phyloP scores from a whole-genome alignment of 2,113 vertebrate genomes.

The Scolopax mira region DNA sequence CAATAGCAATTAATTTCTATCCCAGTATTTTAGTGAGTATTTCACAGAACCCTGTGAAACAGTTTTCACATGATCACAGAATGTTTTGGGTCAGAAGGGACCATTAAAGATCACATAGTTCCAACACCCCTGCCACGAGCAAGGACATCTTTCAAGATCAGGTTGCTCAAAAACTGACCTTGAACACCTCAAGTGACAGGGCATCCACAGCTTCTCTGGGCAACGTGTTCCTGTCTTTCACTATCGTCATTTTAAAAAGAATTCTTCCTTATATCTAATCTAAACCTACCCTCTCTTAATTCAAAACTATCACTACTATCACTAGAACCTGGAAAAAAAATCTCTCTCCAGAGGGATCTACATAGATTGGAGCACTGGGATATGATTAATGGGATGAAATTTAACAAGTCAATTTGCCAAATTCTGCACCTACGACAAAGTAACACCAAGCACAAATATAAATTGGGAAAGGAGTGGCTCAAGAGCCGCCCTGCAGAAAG shows the following conservation, averaged over 20 bases:
- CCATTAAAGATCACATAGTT: neutral
- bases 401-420: neutral
- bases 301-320: neutral
- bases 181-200: neutral
- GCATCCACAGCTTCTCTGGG: neutral
- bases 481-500: neutral
- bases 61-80: neutral
- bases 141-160: neutral
- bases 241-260: neutral
- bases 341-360: neutral
- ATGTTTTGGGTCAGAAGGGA: neutral
- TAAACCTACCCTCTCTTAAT: neutral
- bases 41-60: neutral
- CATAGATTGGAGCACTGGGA: neutral
- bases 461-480: neutral
- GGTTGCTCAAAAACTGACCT: neutral
- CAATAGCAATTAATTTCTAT: neutral
- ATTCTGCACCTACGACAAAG: neutral
- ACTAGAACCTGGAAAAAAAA: neutral
- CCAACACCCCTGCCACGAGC: neutral
- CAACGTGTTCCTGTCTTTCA: neutral
- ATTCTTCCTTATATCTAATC: too few relatives aligned
- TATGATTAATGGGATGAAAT: neutral
- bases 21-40: neutral
- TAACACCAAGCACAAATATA: neutral